Percentiles rank a stretch among this genome's conserved stretches.
These are phyloP conservation scores for Maniola hyperantus DNA, from an alignment of 2,888 invertebrate species.

Conservation along the genomic window DNA sequence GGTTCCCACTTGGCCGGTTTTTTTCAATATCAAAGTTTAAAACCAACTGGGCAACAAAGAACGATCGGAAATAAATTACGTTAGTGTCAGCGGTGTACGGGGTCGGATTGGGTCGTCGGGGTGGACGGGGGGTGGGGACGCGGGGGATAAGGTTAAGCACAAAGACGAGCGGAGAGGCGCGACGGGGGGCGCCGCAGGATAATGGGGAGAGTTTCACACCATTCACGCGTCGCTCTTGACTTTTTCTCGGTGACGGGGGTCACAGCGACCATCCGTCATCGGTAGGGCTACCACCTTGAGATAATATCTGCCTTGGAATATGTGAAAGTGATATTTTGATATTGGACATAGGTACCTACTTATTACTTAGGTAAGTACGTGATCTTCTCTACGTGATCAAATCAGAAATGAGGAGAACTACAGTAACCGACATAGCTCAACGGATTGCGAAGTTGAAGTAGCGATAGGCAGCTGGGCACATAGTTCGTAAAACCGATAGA, in stretches of 20 bases:
- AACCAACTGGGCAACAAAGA: constrained; percentile 44
- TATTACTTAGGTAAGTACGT: too few relatives aligned
- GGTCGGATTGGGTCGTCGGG: constrained; percentile 9
- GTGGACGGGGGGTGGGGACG: constrained; percentile 42
- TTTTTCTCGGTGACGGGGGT: constrained; percentile 62
- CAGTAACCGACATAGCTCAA: too few relatives aligned
- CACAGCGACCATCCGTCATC: constrained; percentile 61
- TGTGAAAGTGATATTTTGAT: constrained; percentile 4
- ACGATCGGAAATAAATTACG: constrained; percentile 49
- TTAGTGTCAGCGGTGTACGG: constrained; percentile 43
- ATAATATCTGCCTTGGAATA: not conserved
- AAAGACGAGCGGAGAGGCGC: constrained; percentile 60
- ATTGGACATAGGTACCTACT: too few relatives aligned
- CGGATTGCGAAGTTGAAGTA: too few relatives aligned
- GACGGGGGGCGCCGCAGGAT: constrained; percentile 62
- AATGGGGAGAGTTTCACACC: constrained; percentile 70
- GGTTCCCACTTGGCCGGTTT: not conserved
- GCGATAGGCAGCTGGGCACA: too few relatives aligned
- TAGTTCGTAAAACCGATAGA: too few relatives aligned
- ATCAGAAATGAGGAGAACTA: too few relatives aligned
- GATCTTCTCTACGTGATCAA: too few relatives aligned
- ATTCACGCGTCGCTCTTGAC: constrained; percentile 61
- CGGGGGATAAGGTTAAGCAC: constrained; percentile 49
- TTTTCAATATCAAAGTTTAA: constrained; percentile 37
- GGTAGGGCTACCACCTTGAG: constrained; percentile 31